Conservation (phyloP, 2,797 vertebrate genomes). For the Phyllotis vaccarum region DNA sequence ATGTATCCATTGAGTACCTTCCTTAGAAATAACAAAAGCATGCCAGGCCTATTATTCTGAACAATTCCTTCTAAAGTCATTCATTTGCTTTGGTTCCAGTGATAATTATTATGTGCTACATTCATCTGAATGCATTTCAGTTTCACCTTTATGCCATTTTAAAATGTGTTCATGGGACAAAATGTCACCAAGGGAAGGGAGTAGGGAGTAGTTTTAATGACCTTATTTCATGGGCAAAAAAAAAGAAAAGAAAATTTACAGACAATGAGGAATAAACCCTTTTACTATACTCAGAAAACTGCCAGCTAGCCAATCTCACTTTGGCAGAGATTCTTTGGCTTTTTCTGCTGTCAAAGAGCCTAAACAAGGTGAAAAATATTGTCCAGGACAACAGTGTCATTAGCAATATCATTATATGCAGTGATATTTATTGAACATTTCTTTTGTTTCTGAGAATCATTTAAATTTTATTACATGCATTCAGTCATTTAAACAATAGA, state of each 20-base stretch:
- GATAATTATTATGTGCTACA: slow-evolving; percentile 28
- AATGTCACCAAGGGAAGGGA: background rate
- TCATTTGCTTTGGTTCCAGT: slow-evolving; percentile 4
- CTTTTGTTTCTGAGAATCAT: background rate
- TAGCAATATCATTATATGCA: background rate
- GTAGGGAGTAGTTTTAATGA: background rate
- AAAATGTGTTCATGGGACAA: background rate
- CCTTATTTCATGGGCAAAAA: background rate
- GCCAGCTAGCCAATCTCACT: background rate
- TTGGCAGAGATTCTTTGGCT: background rate
- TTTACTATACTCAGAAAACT: background rate
- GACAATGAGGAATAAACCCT: background rate
- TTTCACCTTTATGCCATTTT: slow-evolving; percentile 66
- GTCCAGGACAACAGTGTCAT: background rate
- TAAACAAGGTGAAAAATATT: background rate
- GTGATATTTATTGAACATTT: background rate
- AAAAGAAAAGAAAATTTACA: background rate
- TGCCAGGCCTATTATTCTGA: slow-evolving; percentile 30
- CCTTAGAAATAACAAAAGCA: slow-evolving; percentile 64
- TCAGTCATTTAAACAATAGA: slow-evolving; percentile 11
- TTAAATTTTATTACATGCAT: background rate
- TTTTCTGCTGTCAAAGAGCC: background rate
- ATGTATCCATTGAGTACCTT: slow-evolving; percentile 50
- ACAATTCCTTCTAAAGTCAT: slow-evolving; percentile 73
- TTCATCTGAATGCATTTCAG: background rate